phyloP scores from a whole-genome alignment of 2,888 invertebrate species.

The Plusia festucae region DNA sequence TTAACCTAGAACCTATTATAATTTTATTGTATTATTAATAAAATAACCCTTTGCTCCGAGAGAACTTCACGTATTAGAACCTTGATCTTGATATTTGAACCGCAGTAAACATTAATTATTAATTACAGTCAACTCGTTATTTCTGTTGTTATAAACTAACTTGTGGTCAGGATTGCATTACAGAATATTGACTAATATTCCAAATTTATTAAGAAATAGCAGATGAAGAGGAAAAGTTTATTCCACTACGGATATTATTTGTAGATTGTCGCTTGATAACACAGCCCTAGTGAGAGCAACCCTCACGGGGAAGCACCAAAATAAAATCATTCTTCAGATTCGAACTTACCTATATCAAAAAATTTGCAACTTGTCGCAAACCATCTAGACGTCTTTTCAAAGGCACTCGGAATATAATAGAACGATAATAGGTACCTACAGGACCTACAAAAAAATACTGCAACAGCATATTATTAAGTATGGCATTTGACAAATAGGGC shows the following conservation, averaged over 20 bases:
- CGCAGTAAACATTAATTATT: background rate
- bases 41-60: background rate
- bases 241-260: background rate
- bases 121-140: constrained; percentile 29
- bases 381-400: too few relatives aligned
- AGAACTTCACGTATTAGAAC: background rate
- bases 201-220: constrained; percentile 1
- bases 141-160: constrained; percentile 8
- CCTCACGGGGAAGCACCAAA: too few relatives aligned
- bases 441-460: too few relatives aligned
- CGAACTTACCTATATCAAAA: too few relatives aligned
- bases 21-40: background rate
- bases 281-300: background rate
- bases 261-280: background rate
- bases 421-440: too few relatives aligned
- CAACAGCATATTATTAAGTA: too few relatives aligned
- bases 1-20: too few relatives aligned
- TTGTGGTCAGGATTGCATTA: constrained; percentile 4
- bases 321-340: too few relatives aligned
- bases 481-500: too few relatives aligned
- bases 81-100: constrained; percentile 35
- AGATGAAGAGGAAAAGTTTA: background rate
- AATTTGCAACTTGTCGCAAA: too few relatives aligned
- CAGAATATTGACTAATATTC: background rate
- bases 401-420: too few relatives aligned